phyloP scores from a whole-genome alignment of 2,888 invertebrate species.

The Furcula furcula region DNA sequence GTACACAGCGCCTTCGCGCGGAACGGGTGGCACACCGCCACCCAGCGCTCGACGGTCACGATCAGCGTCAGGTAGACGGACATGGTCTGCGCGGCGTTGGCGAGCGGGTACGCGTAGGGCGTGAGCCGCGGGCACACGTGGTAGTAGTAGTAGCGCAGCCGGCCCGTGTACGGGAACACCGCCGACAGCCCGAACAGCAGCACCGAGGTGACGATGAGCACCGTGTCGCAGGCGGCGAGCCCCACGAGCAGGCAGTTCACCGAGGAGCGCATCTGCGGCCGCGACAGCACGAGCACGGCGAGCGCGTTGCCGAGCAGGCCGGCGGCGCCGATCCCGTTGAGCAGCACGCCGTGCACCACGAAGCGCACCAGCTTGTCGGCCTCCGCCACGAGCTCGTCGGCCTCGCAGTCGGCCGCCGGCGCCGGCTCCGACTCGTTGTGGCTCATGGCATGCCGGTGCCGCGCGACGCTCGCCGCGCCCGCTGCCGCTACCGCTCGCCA shows the following conservation, averaged over 20 bases:
- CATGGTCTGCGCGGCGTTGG: conserved; percentile 94
- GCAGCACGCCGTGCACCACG: conserved; percentile 90
- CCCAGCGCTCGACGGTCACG: conserved; percentile 96
- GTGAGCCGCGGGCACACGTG: conserved; percentile 91
- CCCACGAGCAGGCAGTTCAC: conserved; percentile 97
- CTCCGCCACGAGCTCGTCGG: conserved; percentile 60
- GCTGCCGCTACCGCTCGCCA: conserved; percentile 2
- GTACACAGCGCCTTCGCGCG: conserved; percentile 95
- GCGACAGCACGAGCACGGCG: conserved; percentile 93
- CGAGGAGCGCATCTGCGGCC: conserved; percentile 97
- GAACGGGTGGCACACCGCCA: conserved; percentile 95
- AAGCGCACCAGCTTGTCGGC: conserved; percentile 87
- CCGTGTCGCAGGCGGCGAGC: conserved; percentile 95
- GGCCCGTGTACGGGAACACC: conserved; percentile 90
- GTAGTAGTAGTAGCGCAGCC: conserved; percentile 89
- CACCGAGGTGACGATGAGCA: conserved; percentile 92
- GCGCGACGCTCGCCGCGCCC: conserved; percentile 5
- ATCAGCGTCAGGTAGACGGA: conserved; percentile 96
- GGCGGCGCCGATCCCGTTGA: conserved; percentile 90
- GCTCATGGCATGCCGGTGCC: conserved; percentile 31
- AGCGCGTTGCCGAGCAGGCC: conserved; percentile 95
- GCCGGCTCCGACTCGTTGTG: conserved; percentile 35
- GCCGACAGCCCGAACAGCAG: conserved; percentile 93
- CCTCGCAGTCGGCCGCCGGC: conserved; percentile 49
- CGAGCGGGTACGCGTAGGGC: conserved; percentile 90